These are phyloP conservation scores for Metallyticus violacea DNA, from an alignment of 2,888 invertebrate genomes.

Conservation along the genomic window DNA sequence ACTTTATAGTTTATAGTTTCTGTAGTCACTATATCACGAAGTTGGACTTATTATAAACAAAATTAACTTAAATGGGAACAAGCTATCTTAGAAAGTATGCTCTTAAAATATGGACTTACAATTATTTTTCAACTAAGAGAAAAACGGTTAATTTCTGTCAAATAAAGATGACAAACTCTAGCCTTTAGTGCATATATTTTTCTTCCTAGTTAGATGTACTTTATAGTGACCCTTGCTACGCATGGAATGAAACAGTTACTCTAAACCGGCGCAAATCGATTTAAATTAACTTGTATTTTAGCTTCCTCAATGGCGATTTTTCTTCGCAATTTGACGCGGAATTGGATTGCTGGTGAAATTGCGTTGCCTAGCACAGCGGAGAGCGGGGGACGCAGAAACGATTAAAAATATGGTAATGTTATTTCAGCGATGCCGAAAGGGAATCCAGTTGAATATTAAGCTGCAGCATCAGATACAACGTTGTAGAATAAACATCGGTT, in stretches of 20 bases:
- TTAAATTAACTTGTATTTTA: neutral
- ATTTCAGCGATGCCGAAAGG: neutral
- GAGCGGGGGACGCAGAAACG: neutral
- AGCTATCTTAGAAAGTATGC: too few relatives aligned
- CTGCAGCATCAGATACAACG: neutral
- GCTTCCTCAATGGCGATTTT: neutral
- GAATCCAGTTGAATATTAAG: neutral
- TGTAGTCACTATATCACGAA: too few relatives aligned
- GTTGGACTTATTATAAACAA: too few relatives aligned
- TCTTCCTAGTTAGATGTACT: neutral
- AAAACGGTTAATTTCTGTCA: neutral
- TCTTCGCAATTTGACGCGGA: neutral
- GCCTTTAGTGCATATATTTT: neutral
- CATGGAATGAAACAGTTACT: neutral
- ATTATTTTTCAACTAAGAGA: too few relatives aligned
- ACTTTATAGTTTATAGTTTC: too few relatives aligned
- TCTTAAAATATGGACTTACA: too few relatives aligned
- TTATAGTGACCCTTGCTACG: neutral
- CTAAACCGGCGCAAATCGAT: neutral
- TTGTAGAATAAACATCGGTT: neutral
- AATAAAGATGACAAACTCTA: neutral
- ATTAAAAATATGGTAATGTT: conserved; percentile 9
- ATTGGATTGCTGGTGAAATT: neutral
- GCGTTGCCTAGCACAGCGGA: neutral
- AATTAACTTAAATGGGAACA: too few relatives aligned